Evolutionary conservation across 2,113 vertebrate genomes (phyloP), one percentile per base, ranked within the genome.

Genomic region (Castor canadensis): DNA sequence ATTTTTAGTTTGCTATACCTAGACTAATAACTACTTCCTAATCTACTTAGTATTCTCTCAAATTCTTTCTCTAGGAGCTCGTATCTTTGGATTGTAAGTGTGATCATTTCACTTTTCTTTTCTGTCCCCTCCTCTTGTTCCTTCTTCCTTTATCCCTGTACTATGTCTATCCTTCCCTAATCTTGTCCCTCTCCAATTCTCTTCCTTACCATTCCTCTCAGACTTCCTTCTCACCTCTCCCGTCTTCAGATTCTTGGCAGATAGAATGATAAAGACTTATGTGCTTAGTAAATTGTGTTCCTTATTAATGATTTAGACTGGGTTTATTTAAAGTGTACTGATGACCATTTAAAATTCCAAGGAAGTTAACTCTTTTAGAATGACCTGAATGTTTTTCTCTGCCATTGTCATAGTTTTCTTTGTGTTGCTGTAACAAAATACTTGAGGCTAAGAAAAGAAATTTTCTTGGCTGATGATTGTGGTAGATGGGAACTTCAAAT

Each of bases 281-380:
- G 16, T 86, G 64, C 40, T 52, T 13, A 43, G 10, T 69, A 67
- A 83, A 52, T 38, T 64, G 28, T 88, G 71, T 26, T 17, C 56
- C 32, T 60, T 86, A 67, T 76, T 30, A 72, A 64, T 92, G 73
- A 82, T 72, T 88, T 89, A 95, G 77, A 89, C 32, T 58, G 67
- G 82, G 9, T 13, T 81, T 90, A 66, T 28, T 81, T 87, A 54
- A 84, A 96, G 22, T 45, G 64, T 58, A 16, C 17, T 54, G 12
- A 49, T 9, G 58, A n/a, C 4, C 38, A 66, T 5, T 71, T 85
- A 26, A 86, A 97, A 97, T 94, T 54, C 3, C 40, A 80, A 77
- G 89, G 77, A 93, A 95, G 75, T 87, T 77, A 58, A 92, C 38
- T 95, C 58, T 89, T 71, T 89, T 22, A 30, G 20, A 72, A 13